These are phyloP conservation scores for Procambarus clarkii DNA, from an alignment of 1,140 invertebrate species.

Conservation along the genomic window DNA sequence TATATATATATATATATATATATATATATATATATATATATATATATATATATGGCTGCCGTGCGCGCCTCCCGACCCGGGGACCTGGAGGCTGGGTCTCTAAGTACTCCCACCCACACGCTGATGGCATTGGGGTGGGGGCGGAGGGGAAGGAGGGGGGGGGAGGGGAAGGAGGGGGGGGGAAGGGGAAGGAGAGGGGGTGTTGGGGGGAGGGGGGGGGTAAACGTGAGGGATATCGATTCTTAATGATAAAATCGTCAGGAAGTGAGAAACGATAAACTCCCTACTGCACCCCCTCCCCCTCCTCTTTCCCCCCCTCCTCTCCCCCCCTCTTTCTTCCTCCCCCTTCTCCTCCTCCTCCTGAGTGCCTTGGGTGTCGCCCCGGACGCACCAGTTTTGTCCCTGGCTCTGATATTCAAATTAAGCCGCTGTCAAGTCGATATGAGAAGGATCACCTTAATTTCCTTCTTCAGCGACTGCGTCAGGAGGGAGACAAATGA, in stretches of 20 bases:
- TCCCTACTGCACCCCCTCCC: not conserved
- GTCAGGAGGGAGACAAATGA: conserved; percentile 41
- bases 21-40: too few species aligned
- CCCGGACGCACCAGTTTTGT: conserved; percentile 8
- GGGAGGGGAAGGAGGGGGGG: not conserved
- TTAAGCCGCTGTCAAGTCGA: conserved; percentile 43
- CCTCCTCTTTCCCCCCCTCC: not conserved
- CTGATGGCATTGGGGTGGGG: too few species aligned
- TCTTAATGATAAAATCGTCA: too few species aligned
- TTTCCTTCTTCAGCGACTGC: conserved; percentile 45
- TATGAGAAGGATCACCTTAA: conserved; percentile 54
- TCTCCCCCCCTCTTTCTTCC: not conserved
- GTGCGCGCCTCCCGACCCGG: too few species aligned
- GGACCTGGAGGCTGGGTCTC: too few species aligned
- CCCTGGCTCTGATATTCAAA: conserved; percentile 43
- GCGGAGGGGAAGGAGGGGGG: not conserved
- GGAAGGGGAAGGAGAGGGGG: not conserved
- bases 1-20: too few species aligned
- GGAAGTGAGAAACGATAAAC: not conserved
- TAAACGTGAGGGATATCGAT: too few species aligned
- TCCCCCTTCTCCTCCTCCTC: not conserved
- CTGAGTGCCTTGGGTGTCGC: not conserved
- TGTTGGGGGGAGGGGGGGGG: too few species aligned
- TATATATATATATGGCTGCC: too few species aligned
- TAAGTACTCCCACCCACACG: too few species aligned